Evolutionary conservation across 2,797 vertebrate species (phyloP), one percentile per base, ranked within the genome.

Genomic region (Thripadectes ignobilis): DNA sequence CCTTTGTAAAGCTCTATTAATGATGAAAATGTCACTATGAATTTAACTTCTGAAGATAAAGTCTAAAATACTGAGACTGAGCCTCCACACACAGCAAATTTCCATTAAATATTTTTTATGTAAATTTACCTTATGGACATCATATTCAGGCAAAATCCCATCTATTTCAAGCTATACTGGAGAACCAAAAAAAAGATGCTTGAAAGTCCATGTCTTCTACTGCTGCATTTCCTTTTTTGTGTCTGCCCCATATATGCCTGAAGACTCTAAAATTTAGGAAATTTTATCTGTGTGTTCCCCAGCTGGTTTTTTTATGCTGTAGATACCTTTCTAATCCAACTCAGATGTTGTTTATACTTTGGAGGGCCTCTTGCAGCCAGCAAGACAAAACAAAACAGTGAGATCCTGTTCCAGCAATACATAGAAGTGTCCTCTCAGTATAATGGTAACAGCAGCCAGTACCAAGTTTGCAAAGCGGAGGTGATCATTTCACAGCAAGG

Each of bases 261-360:
- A 39, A 94, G 61, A 82, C 27, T 45, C 67, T 29, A 90, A 66
- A 89, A 84, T 67, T 46, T 59, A 66, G 13, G 8, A 90, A 78
- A 54, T 85, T 59, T 92, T 90, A 93, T 92, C 63, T 83, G 24
- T 71, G 26, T 69, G 34, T 63, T 90, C 55, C 81, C 51, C 41
- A 89, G 46, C 14, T 61, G 6, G 9, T 26, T 41, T 41, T 69
- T 61, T 29, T 57, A 18, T 43, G 36, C 45, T 51, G 52, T 30
- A 88, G 82, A 86, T 74, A 76, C 24, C 46, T 80, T 93, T 94
- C 86, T 38, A 94, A 97, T 90, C 69, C 59, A 89, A 76, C 26
- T 90, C 85, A 92, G 85, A 90, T 90, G 91, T 82, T 93, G 76
- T 88, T 96, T 87, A 86, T 85, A 92, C 55, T 96, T 96, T 34